A percentile compares a stretch with the other conserved stretches of the same genome.
Conservation (phyloP, 2,888 invertebrate species). For the Xylota sylvarum region DNA sequence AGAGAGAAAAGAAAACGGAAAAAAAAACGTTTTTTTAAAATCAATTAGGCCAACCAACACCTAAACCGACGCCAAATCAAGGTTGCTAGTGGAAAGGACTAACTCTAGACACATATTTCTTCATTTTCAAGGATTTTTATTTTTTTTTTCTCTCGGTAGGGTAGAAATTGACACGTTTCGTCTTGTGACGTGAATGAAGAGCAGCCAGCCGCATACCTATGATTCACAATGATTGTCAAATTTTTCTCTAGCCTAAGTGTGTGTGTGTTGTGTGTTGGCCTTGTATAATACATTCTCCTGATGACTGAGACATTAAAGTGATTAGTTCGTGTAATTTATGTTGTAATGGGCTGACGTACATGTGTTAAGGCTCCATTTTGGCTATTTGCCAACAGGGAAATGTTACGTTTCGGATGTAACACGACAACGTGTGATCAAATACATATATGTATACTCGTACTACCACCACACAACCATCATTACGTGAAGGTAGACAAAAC, state of each 20-base stretch:
- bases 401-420: slow-evolving; percentile 26
- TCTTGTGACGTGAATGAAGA: slow-evolving; percentile 37
- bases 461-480: background rate
- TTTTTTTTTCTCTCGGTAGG: background rate
- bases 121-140: slow-evolving; percentile 16
- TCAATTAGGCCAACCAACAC: slow-evolving; percentile 55
- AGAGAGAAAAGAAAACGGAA: slow-evolving; percentile 2
- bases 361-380: slow-evolving; percentile 20
- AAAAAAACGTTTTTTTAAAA: slow-evolving; percentile 31
- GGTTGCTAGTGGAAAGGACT: background rate
- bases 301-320: slow-evolving; percentile 50
- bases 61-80: background rate
- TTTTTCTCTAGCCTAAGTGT: background rate
- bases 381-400: slow-evolving; percentile 45
- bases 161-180: slow-evolving; percentile 48
- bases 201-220: slow-evolving; percentile 6
- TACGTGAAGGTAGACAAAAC: slow-evolving; percentile 3
- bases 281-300: background rate
- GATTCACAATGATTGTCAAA: slow-evolving; percentile 31
- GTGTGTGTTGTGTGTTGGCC: background rate
- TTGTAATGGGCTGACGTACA: slow-evolving; percentile 43
- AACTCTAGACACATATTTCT: slow-evolving; percentile 18
- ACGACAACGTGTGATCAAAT: slow-evolving; percentile 45
- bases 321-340: slow-evolving; percentile 57
- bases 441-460: background rate